Conservation (phyloP, 2,888 invertebrate species). For the Tetramorium bicarinatum region DNA sequence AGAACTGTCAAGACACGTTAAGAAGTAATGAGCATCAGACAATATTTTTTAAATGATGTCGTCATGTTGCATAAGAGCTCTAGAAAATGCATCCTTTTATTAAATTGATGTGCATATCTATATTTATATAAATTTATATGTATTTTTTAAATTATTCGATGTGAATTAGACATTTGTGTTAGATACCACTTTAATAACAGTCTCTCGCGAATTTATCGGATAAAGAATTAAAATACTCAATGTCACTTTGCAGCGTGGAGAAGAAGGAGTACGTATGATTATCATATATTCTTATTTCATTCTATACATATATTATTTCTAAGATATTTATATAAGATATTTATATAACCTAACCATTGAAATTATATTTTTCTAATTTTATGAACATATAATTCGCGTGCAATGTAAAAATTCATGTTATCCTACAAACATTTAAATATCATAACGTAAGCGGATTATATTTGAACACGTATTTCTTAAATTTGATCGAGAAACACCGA, state of each 20-base stretch:
- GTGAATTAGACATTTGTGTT: background rate
- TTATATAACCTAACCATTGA: background rate
- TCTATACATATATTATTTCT: background rate
- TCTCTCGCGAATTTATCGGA: background rate
- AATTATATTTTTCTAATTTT: background rate
- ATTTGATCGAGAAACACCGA: background rate
- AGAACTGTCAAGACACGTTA: background rate
- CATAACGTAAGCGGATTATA: background rate
- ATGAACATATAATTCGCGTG: background rate
- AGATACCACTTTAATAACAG: background rate
- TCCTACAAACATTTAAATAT: background rate
- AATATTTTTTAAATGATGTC: background rate
- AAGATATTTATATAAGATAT: slow-evolving; percentile 7
- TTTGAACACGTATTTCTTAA: background rate
- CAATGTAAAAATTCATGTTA: background rate
- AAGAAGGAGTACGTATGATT: background rate
- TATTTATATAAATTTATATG: background rate
- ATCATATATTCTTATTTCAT: background rate
- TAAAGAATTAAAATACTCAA: background rate
- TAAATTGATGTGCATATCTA: background rate
- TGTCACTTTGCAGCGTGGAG: background rate
- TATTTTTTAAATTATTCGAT: background rate
- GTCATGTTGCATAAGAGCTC: background rate
- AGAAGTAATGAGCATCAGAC: background rate
- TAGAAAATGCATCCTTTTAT: background rate